These are phyloP conservation scores for Nycticebus coucang DNA, from an alignment of 2,113 vertebrate genomes.

Conservation along the genomic window DNA sequence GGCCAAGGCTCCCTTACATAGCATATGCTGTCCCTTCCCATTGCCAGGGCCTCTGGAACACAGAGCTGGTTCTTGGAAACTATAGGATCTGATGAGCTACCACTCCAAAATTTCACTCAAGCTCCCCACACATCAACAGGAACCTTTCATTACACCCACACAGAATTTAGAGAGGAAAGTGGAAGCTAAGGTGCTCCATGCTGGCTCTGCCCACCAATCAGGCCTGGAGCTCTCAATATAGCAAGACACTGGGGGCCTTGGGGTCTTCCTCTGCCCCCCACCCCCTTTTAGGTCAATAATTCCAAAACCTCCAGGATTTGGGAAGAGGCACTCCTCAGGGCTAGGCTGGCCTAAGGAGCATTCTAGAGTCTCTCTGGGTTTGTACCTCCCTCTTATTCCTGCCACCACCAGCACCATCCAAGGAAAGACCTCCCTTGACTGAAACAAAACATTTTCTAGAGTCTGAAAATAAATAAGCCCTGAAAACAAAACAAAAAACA, in stretches of 20 bases:
- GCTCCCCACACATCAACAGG: not conserved
- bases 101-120: not conserved
- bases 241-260: not conserved
- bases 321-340: not conserved
- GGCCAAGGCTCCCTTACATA: not conserved
- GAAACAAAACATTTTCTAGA: not conserved
- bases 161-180: not conserved
- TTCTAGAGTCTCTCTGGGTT: not conserved
- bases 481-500: not conserved
- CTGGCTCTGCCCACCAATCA: not conserved
- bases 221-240: not conserved
- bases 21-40: not conserved
- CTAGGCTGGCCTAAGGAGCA: not conserved
- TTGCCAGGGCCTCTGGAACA: not conserved
- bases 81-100: not conserved
- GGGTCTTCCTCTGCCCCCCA: not conserved
- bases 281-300: not conserved
- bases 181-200: not conserved
- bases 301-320: not conserved
- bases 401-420: not conserved
- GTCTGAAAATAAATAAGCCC: not conserved
- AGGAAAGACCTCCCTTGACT: not conserved
- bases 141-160: not conserved
- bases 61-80: not conserved
- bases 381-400: not conserved